Evolutionary conservation across 2,888 invertebrate species (phyloP).

Genomic region (Priocnemis perturbator): DNA sequence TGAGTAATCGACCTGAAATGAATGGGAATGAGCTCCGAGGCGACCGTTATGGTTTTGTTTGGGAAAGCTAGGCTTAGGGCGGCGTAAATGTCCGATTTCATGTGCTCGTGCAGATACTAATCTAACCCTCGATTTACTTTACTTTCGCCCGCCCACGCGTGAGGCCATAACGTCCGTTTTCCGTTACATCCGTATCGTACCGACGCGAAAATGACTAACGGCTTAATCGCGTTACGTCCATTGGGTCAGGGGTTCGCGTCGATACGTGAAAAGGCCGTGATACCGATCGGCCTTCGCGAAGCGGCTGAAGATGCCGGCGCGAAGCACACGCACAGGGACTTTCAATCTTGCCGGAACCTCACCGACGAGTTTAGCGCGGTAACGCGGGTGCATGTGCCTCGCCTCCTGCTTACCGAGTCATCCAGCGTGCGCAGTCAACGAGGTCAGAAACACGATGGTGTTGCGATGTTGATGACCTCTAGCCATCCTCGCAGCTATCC

Average conservation of each 20-base stretch:
- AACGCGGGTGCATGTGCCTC: background rate
- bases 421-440: constrained; percentile 62
- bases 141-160: no score
- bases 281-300: background rate
- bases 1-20: no score
- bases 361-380: constrained; percentile 19
- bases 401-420: constrained; percentile 61
- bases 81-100: no score
- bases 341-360: constrained; percentile 34
- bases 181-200: no score
- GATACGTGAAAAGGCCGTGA: background rate
- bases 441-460: constrained; percentile 66
- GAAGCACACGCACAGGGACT: constrained; percentile 26
- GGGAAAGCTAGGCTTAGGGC: no score
- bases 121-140: no score
- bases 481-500: constrained; percentile 49
- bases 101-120: no score
- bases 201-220: no score
- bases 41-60: no score
- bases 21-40: no score
- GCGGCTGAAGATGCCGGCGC: constrained; percentile 21
- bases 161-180: no score
- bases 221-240: no score
- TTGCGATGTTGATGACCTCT: constrained; percentile 66
- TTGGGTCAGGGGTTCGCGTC: background rate